phyloP scores from a whole-genome alignment of 1,140 invertebrate genomes.

The Drosophila mayri region DNA sequence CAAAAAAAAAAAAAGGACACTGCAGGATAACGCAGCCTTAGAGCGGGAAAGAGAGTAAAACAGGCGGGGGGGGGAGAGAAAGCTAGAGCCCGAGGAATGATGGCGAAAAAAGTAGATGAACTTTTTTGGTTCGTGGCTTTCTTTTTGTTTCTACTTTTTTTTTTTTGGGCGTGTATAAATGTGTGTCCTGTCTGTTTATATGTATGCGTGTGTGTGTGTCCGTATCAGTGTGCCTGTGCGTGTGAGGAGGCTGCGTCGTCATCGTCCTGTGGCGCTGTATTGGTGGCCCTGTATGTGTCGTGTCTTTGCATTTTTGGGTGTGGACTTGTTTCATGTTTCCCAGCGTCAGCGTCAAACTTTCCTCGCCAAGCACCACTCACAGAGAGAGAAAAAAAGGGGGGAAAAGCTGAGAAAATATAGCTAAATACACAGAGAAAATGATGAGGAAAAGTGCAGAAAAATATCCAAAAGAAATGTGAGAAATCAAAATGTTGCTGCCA shows the following conservation, averaged over 20 bases:
- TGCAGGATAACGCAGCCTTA: background rate
- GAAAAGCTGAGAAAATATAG: background rate
- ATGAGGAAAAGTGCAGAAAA: no score
- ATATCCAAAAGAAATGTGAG: constrained; percentile 3
- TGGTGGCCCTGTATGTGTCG: constrained; percentile 53
- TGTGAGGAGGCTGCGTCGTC: constrained; percentile 51
- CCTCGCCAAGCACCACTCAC: constrained; percentile 24
- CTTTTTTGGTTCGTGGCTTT: constrained; percentile 40
- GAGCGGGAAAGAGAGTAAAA: background rate
- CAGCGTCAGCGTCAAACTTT: constrained; percentile 49
- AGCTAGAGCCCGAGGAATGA: background rate
- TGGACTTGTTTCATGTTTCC: constrained; percentile 78
- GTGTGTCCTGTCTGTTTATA: constrained; percentile 25
- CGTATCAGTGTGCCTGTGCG: constrained; percentile 33
- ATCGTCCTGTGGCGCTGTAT: constrained; percentile 32
- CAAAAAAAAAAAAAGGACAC: background rate
- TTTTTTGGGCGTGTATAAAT: constrained; percentile 42
- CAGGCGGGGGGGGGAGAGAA: background rate
- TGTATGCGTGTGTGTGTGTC: constrained; percentile 35
- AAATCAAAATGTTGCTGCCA: constrained; percentile 32
- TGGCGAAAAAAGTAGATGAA: constrained; percentile 41
- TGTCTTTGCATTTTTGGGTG: constrained; percentile 82
- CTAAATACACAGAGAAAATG: constrained; percentile 3
- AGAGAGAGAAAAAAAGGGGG: background rate
- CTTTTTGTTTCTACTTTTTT: constrained; percentile 7